A percentile compares a stretch with the other conserved stretches of the same genome.
Conservation (phyloP, 2,113 vertebrate genomes). For the Catharus minimus region DNA sequence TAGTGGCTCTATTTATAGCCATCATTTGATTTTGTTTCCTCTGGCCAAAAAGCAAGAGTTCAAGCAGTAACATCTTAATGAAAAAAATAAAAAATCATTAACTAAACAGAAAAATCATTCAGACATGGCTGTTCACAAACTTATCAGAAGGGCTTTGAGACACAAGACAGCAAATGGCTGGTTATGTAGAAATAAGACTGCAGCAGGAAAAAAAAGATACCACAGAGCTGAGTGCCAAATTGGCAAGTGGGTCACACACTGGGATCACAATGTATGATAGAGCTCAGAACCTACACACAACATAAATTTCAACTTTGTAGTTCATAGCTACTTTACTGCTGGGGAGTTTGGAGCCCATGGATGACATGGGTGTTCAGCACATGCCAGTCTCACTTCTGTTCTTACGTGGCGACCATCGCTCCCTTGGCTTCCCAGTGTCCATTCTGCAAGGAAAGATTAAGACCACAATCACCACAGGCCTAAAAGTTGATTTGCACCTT, state of each 20-base stretch:
- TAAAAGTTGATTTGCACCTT: background rate
- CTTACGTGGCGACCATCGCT: background rate
- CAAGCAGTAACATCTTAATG: background rate
- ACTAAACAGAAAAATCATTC: background rate
- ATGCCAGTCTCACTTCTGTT: background rate
- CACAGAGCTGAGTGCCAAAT: background rate
- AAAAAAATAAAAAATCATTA: background rate
- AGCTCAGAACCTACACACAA: background rate
- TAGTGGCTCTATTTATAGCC: background rate
- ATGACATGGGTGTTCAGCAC: accelerated
- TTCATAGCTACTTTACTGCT: background rate
- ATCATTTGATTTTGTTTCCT: background rate
- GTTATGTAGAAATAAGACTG: background rate
- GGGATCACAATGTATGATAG: background rate
- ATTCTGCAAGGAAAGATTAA: background rate
- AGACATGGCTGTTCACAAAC: background rate
- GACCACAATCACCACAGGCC: accelerated
- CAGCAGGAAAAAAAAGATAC: background rate
- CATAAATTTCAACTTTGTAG: background rate
- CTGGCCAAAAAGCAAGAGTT: background rate
- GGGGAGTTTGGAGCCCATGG: accelerated
- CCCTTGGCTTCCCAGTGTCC: background rate
- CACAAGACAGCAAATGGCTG: background rate
- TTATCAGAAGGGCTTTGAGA: background rate
- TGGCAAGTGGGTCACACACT: background rate